A percentile compares a stretch with the other conserved stretches of the same genome.
Conservation (phyloP, 2,113 vertebrate species). For the Chitala chitala region DNA sequence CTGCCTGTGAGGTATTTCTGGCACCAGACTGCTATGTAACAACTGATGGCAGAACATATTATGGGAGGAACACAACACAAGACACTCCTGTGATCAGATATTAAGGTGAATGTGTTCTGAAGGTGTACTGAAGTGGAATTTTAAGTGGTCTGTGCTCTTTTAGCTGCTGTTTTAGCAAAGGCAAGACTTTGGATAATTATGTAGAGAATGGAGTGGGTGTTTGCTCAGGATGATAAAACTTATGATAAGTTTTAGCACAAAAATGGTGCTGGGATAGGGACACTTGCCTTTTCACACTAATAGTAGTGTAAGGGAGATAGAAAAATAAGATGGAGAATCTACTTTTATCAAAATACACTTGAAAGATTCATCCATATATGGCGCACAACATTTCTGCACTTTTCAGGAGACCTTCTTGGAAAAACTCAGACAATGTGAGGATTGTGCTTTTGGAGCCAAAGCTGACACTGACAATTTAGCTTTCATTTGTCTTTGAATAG, state of each 20-base stretch:
- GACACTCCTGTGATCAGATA: background rate
- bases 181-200: background rate
- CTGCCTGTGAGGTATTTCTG: constrained; percentile 7
- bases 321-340: no score
- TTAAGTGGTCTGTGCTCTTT: background rate
- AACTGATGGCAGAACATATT: background rate
- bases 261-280: no score
- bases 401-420: background rate
- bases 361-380: constrained; percentile 3
- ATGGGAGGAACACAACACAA: constrained; percentile 1
- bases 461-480: background rate
- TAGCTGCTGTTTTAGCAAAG: background rate
- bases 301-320: no score
- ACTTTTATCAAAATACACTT: background rate
- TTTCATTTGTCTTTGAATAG: constrained; percentile 14
- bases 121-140: background rate
- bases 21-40: background rate
- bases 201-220: background rate
- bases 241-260: no score
- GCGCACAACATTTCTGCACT: background rate
- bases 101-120: background rate
- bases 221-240: no score
- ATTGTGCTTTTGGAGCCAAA: background rate
- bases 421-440: constrained; percentile 8
- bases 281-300: no score